A percentile compares a stretch with the other conserved stretches of the same genome.
Evolutionary conservation across 1,140 invertebrate species (phyloP).

Genomic region (Drosophila bifasciata): DNA sequence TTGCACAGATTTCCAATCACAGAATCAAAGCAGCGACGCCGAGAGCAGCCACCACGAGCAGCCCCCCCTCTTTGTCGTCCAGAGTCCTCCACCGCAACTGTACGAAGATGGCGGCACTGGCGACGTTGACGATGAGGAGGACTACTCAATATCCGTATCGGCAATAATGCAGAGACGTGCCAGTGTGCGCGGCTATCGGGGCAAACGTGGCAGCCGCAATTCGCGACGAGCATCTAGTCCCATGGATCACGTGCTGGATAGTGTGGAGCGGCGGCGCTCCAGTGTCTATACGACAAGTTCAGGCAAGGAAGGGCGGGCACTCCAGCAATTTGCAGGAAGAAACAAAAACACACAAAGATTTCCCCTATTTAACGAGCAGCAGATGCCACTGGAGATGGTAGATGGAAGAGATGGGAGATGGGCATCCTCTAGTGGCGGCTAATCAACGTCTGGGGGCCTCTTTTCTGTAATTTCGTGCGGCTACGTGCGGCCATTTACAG

Average conservation of each 20-base stretch:
- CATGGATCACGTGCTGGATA: constrained; percentile 85
- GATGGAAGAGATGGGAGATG: constrained; percentile 34
- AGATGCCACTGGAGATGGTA: constrained; percentile 5
- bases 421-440: constrained; percentile 35
- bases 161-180: constrained; percentile 91
- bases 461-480: constrained; percentile 62
- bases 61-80: constrained; percentile 16
- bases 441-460: constrained; percentile 57
- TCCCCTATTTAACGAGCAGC: constrained; percentile 48
- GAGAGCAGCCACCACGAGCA: constrained; percentile 56
- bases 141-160: constrained; percentile 92
- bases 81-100: constrained; percentile 21
- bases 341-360: constrained; percentile 28
- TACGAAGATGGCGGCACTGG: constrained; percentile 53
- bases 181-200: constrained; percentile 87
- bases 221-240: constrained; percentile 89
- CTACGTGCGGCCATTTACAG: constrained; percentile 65
- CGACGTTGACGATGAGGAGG: constrained; percentile 87
- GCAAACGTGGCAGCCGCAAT: constrained; percentile 84
- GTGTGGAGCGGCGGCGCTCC: constrained; percentile 87
- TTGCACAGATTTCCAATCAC: constrained; percentile 58
- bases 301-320: constrained; percentile 88
- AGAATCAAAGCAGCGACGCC: constrained; percentile 69
- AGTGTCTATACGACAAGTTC: constrained; percentile 93
- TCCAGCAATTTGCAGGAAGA: constrained; percentile 33